Conservation (phyloP, 2,888 invertebrate species). For the Eupithecia dodoneata region DNA sequence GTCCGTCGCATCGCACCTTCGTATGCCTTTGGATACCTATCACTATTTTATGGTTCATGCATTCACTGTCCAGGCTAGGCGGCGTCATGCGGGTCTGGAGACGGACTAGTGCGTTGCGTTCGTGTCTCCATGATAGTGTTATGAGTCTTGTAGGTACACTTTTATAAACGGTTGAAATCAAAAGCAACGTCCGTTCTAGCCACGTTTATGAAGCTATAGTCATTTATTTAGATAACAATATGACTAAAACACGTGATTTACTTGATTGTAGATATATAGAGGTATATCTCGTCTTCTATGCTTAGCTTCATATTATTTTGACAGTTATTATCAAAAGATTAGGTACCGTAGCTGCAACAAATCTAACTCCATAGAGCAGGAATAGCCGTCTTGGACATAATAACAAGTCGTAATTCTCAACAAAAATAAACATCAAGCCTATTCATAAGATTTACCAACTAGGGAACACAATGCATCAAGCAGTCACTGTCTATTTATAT, state of each 20-base stretch:
- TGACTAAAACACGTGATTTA: neutral
- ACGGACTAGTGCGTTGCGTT: no score
- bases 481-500: constrained; percentile 42
- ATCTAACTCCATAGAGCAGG: constrained; percentile 24
- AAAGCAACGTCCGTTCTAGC: neutral
- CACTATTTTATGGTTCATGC: neutral
- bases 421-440: constrained; percentile 48
- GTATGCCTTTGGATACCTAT: neutral
- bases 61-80: no score
- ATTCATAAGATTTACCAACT: constrained; percentile 48
- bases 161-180: neutral
- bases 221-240: neutral
- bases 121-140: no score
- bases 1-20: neutral
- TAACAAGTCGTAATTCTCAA: constrained; percentile 45
- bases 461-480: constrained; percentile 46
- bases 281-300: neutral
- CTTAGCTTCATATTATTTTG: constrained; percentile 6
- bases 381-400: constrained; percentile 40
- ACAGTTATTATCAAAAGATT: constrained; percentile 14
- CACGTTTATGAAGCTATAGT: neutral
- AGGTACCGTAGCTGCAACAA: constrained; percentile 18
- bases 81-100: no score
- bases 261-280: neutral
- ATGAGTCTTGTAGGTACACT: neutral